Evolutionary conservation across 2,113 vertebrate genomes (phyloP).

Genomic region (Cisticola juncidis): DNA sequence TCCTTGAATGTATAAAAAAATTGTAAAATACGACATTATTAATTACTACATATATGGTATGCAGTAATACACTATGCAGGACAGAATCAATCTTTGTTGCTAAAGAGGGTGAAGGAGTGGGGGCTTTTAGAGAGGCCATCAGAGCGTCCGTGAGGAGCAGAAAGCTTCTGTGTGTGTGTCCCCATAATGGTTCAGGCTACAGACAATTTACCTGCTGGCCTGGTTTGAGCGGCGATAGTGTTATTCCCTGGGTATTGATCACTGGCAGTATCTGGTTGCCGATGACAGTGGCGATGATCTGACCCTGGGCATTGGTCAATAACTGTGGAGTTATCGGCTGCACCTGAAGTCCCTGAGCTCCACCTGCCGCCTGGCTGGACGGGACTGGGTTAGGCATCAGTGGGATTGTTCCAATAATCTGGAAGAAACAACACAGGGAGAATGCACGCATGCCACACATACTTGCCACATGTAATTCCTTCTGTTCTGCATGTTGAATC

Average conservation of each 20-base stretch:
- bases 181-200: background rate
- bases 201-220: slow-evolving; percentile 89
- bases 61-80: background rate
- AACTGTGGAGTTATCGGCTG: slow-evolving; percentile 98
- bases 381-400: slow-evolving; percentile 95
- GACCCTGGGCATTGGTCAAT: slow-evolving; percentile 97
- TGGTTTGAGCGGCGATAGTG: slow-evolving; percentile 95
- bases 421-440: slow-evolving; percentile 67
- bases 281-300: slow-evolving; percentile 98
- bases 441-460: background rate
- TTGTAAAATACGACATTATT: background rate
- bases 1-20: background rate
- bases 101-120: background rate
- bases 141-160: fast-evolving
- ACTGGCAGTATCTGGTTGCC: slow-evolving; percentile 99
- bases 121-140: background rate
- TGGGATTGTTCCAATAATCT: slow-evolving; percentile 99
- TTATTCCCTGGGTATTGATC: slow-evolving; percentile 99
- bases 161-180: background rate
- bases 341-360: slow-evolving; percentile 93
- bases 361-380: slow-evolving; percentile 87
- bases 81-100: background rate
- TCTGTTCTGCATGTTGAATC: background rate
- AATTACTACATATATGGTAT: background rate
- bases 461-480: background rate